Evolutionary conservation across 1,140 invertebrate genomes (phyloP).

Genomic region (Eumaeus atala): DNA sequence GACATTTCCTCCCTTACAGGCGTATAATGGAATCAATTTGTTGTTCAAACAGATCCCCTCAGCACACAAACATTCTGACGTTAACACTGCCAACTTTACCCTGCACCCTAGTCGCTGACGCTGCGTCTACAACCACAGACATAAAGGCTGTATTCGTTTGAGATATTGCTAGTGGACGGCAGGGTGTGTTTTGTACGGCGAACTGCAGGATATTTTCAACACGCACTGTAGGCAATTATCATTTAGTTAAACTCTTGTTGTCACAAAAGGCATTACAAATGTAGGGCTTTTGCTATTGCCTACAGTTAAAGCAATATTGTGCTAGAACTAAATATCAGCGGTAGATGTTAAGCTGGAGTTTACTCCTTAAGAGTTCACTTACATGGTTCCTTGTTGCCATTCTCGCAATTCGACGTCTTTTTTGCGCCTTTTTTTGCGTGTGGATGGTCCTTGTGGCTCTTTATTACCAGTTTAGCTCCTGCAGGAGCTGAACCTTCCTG

Average conservation of each 20-base stretch:
- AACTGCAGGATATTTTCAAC: slow-evolving; percentile 52
- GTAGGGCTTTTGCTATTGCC: too few relatives aligned
- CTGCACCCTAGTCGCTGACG: neutral
- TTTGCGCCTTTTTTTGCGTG: too few relatives aligned
- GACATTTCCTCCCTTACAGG: slow-evolving; percentile 53
- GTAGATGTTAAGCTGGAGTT: too few relatives aligned
- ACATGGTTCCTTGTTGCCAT: too few relatives aligned
- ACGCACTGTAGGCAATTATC: slow-evolving; percentile 52
- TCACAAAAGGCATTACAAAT: slow-evolving; percentile 15
- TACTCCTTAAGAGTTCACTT: too few relatives aligned
- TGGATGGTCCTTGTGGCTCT: too few relatives aligned
- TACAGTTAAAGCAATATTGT: too few relatives aligned
- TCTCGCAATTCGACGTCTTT: too few relatives aligned
- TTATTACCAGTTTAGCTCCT: too few relatives aligned
- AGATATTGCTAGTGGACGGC: neutral
- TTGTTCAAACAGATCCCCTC: slow-evolving; percentile 64
- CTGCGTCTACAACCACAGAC: slow-evolving; percentile 13
- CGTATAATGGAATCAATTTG: slow-evolving; percentile 70
- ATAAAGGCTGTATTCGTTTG: slow-evolving; percentile 26
- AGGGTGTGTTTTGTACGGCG: slow-evolving; percentile 17
- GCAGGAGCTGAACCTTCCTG: too few relatives aligned
- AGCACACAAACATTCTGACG: slow-evolving; percentile 46
- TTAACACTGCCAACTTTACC: neutral
- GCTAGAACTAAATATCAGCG: too few relatives aligned
- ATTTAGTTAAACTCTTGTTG: slow-evolving; percentile 27